These are phyloP conservation scores for Pristionchus maxplancki DNA, from an alignment of 2,888 invertebrate species.

Conservation along the genomic window DNA sequence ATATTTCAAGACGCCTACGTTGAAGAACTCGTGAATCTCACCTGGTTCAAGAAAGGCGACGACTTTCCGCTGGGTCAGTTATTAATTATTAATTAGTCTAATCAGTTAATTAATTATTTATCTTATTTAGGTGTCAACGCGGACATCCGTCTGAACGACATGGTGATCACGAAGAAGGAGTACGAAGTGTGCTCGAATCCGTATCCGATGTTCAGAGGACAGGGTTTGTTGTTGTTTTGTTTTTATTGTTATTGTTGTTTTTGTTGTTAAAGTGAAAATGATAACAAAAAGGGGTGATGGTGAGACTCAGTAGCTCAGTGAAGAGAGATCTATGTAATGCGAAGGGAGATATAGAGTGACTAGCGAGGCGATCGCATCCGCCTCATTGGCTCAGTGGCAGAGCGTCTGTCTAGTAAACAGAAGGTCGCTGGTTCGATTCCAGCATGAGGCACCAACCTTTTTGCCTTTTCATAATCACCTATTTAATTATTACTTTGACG, in stretches of 20 bases:
- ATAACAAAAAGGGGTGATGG: no score
- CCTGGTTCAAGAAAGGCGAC: slow-evolving; percentile 73
- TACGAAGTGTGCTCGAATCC: slow-evolving; percentile 69
- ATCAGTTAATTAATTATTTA: neutral
- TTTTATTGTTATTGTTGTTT: neutral
- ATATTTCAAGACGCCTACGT: slow-evolving; percentile 73
- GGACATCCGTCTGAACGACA: slow-evolving; percentile 76
- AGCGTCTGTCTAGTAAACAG: slow-evolving; percentile 74
- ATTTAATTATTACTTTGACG: no score
- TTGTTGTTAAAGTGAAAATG: no score
- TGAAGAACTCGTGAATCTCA: slow-evolving; percentile 74
- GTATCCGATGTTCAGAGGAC: slow-evolving; percentile 77
- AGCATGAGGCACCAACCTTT: slow-evolving; percentile 62
- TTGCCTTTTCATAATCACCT: neutral
- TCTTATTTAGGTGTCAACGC: slow-evolving; percentile 63
- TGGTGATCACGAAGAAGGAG: slow-evolving; percentile 69
- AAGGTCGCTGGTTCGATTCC: slow-evolving; percentile 71
- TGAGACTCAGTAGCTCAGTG: no score
- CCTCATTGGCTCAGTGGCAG: slow-evolving; percentile 67
- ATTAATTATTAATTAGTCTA: neutral
- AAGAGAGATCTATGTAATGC: no score
- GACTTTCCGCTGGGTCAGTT: slow-evolving; percentile 70
- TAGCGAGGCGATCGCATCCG: neutral
- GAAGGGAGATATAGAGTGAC: neutral
- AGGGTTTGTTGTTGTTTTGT: slow-evolving; percentile 55